These are phyloP conservation scores for Aurelia aurita complex sp. Pacific DNA, from an alignment of 30 jellyfish, hydroid and myxozoan genomes.

Conservation along the genomic window DNA sequence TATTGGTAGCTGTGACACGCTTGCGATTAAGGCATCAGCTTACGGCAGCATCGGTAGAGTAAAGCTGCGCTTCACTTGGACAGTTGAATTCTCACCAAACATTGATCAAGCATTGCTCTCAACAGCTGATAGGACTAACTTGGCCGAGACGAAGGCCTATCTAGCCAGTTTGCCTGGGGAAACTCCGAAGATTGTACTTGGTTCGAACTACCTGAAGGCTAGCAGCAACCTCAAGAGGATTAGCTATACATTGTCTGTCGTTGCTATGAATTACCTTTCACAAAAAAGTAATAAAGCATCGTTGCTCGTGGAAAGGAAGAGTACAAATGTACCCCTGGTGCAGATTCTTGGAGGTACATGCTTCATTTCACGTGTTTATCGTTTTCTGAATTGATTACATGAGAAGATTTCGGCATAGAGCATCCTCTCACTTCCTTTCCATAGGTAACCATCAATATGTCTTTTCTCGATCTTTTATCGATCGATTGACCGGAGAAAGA, in stretches of 20 bases:
- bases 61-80: conserved; percentile 49
- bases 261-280: conserved; percentile 62
- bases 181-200: conserved; percentile 13
- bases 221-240: conserved; percentile 23
- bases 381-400: no score
- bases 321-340: conserved; percentile 50
- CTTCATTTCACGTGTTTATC: no score
- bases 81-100: conserved; percentile 49
- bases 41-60: conserved; percentile 69
- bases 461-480: no score
- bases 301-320: conserved; percentile 36
- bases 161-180: conserved; percentile 21
- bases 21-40: conserved; percentile 38
- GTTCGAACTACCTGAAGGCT: not conserved
- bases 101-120: conserved; percentile 28
- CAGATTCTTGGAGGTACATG: conserved; percentile 72
- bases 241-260: conserved; percentile 56
- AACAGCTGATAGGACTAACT: conserved; percentile 7
- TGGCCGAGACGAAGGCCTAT: not conserved
- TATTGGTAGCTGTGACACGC: conserved; percentile 58
- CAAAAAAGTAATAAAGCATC: conserved; percentile 19
- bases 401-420: no score
- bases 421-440: no score
- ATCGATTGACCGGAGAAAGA: no score
- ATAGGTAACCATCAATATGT: no score